Conservation (phyloP, 1,140 invertebrate genomes). For the Rhagoletis zephyria region DNA sequence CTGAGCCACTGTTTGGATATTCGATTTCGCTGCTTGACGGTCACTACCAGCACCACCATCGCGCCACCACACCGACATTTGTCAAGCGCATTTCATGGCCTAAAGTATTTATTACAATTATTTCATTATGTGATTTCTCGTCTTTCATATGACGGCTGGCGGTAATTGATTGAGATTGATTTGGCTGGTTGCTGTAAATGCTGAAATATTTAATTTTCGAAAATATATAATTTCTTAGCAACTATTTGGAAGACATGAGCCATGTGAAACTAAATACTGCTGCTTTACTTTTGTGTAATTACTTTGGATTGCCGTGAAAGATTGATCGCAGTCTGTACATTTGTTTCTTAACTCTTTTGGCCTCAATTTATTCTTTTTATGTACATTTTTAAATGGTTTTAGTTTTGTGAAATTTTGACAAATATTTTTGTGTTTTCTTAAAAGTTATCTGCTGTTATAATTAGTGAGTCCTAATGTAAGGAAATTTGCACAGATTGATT, state of each 20-base stretch:
- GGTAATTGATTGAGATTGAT: constrained; percentile 32
- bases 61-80: not conserved
- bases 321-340: not conserved
- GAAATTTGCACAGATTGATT: no score
- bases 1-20: constrained; percentile 5
- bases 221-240: not conserved
- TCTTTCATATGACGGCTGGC: not conserved
- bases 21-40: not conserved
- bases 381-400: not conserved
- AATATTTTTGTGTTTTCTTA: not conserved
- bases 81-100: not conserved
- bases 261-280: not conserved
- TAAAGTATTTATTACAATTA: constrained; percentile 14
- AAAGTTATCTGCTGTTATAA: not conserved
- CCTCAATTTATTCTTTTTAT: not conserved
- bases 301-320: not conserved
- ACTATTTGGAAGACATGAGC: not conserved
- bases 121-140: constrained; percentile 21
- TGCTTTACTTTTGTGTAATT: constrained; percentile 9
- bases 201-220: not conserved
- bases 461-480: not conserved
- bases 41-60: not conserved
- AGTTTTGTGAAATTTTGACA: not conserved
- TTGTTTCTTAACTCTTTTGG: not conserved
- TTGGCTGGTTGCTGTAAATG: not conserved